Conservation (phyloP, 2,113 vertebrate genomes). For the Canis aureus region DNA sequence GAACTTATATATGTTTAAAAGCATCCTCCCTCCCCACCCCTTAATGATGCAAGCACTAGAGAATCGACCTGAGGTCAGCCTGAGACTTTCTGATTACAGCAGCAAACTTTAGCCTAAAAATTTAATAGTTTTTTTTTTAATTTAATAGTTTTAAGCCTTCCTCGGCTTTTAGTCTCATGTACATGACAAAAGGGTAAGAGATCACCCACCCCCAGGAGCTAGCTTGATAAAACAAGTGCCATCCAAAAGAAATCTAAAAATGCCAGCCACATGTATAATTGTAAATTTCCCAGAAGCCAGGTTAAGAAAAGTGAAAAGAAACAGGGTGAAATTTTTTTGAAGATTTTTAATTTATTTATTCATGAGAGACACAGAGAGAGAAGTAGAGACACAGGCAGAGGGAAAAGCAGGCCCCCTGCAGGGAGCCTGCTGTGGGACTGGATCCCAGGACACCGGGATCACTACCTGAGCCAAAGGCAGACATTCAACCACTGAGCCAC, state of each 20-base stretch:
- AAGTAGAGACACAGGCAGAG: too few relatives aligned
- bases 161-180: slow-evolving; percentile 23
- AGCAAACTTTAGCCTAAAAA: background rate
- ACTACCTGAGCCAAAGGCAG: too few relatives aligned
- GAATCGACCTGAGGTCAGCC: background rate
- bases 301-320: slow-evolving; percentile 49
- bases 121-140: background rate
- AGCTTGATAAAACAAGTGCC: slow-evolving; percentile 44
- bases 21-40: background rate
- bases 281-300: slow-evolving; percentile 36
- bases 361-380: too few relatives aligned
- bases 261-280: background rate
- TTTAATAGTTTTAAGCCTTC: slow-evolving; percentile 3
- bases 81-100: background rate
- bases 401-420: too few relatives aligned
- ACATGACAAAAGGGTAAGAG: background rate
- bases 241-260: slow-evolving; percentile 60
- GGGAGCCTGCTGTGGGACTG: too few relatives aligned
- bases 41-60: slow-evolving; percentile 55
- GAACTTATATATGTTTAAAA: slow-evolving; percentile 45
- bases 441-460: too few relatives aligned
- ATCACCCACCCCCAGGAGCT: background rate
- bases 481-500: too few relatives aligned
- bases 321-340: too few relatives aligned
- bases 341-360: too few relatives aligned